Evolutionary conservation across 2,113 vertebrate species (phyloP).

Genomic region (Nansenia antarctica): DNA sequence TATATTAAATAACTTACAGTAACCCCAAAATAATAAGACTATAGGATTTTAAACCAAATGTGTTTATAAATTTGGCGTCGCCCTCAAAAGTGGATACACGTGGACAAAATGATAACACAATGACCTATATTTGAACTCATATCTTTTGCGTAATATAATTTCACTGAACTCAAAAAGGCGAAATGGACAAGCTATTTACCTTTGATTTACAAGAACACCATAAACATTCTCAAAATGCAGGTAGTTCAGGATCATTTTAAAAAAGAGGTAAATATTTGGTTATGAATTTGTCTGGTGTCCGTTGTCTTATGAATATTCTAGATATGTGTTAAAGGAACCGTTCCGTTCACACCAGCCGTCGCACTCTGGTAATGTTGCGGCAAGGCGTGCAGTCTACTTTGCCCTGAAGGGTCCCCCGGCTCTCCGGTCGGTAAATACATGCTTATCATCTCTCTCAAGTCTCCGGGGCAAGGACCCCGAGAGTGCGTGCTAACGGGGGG

Average conservation of each 20-base stretch:
- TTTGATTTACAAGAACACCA: constrained; percentile 81
- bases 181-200: constrained; percentile 74
- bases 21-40: constrained; percentile 39
- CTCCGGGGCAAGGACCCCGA: constrained; percentile 93
- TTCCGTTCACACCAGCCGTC: constrained; percentile 92
- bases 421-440: constrained; percentile 98
- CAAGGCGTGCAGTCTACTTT: constrained; percentile 91
- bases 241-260: constrained; percentile 73
- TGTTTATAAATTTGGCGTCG: constrained; percentile 73
- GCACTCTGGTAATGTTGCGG: constrained; percentile 96
- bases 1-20: constrained; percentile 73
- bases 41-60: constrained; percentile 54
- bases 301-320: constrained; percentile 70
- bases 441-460: constrained; percentile 99
- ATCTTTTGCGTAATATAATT: constrained; percentile 69
- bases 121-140: constrained; percentile 72
- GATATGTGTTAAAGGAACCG: constrained; percentile 96
- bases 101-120: constrained; percentile 80
- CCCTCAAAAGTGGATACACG: constrained; percentile 65
- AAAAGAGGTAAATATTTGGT: constrained; percentile 86
- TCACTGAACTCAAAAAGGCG: constrained; percentile 64
- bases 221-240: constrained; percentile 87
- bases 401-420: constrained; percentile 88
- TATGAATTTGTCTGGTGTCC: constrained; percentile 76
- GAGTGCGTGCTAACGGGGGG: constrained; percentile 91